These are phyloP conservation scores for Horisme vitalbata DNA, from an alignment of 2,888 invertebrate genomes.

Conservation along the genomic window DNA sequence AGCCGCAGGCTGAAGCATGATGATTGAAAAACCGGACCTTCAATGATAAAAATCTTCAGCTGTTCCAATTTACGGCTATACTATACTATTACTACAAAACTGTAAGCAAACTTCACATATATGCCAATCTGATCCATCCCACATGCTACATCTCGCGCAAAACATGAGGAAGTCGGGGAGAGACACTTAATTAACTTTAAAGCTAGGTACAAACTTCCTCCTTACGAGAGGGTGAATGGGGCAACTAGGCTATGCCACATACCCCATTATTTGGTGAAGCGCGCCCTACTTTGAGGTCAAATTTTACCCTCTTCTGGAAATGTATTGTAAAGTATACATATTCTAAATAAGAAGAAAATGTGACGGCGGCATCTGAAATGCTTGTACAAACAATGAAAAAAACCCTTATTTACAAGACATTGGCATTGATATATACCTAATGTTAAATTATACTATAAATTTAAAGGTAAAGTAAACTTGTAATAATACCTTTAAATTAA, in stretches of 20 bases:
- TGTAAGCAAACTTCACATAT: constrained; percentile 42
- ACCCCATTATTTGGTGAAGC: constrained; percentile 54
- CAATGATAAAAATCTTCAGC: no score
- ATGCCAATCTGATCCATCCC: constrained; percentile 52
- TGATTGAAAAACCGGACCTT: no score
- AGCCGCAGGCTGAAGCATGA: no score
- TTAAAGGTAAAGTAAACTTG: no score
- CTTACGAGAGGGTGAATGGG: constrained; percentile 24
- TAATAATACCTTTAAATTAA: no score
- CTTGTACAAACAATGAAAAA: no score
- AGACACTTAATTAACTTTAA: constrained; percentile 71
- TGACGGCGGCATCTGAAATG: no score
- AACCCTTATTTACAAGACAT: no score
- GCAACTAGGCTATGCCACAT: constrained; percentile 46
- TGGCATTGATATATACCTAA: no score
- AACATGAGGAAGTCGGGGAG: constrained; percentile 49
- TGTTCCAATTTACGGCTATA: constrained; percentile 26
- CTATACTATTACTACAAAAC: constrained; percentile 38
- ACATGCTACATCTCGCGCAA: constrained; percentile 53
- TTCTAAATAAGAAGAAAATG: no score
- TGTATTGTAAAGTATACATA: constrained; percentile 62
- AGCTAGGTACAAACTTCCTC: constrained; percentile 62
- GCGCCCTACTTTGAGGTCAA: constrained; percentile 53
- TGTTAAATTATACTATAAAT: no score
- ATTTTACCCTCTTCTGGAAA: constrained; percentile 55